phyloP scores from a whole-genome alignment of 2,888 invertebrate genomes.

The Ophonus ardosiacus region DNA sequence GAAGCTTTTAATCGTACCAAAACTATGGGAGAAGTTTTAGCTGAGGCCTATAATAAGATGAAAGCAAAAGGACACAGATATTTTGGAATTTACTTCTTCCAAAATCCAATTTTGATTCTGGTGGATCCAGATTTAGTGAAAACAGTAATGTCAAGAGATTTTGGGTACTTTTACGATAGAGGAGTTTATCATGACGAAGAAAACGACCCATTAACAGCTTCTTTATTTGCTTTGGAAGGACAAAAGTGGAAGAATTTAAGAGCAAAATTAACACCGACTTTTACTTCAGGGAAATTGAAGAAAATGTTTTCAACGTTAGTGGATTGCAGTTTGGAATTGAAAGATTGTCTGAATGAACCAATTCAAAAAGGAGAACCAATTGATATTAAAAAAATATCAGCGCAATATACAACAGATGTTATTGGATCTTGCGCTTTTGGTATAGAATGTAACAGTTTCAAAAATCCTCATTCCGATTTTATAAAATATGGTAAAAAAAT shows the following conservation, averaged over 20 bases:
- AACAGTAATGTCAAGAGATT: conserved; percentile 79
- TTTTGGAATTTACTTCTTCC: conserved; percentile 65
- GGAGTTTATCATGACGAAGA: conserved; percentile 79
- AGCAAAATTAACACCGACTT: no score
- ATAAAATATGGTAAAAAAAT: conserved; percentile 12
- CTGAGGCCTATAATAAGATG: conserved; percentile 47
- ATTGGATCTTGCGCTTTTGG: conserved; percentile 60
- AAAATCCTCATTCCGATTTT: conserved; percentile 50
- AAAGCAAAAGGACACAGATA: conserved; percentile 49
- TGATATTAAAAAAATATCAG: conserved; percentile 38
- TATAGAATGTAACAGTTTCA: conserved; percentile 55
- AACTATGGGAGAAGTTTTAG: conserved; percentile 39
- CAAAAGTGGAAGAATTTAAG: no score
- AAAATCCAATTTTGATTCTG: conserved; percentile 68
- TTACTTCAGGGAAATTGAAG: no score
- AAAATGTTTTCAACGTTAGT: no score
- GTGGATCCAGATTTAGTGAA: conserved; percentile 70
- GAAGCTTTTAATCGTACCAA: not conserved
- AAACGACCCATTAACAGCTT: conserved; percentile 78
- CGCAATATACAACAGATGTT: conserved; percentile 53
- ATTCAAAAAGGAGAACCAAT: conserved; percentile 4
- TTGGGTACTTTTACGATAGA: conserved; percentile 79
- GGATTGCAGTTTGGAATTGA: no score
- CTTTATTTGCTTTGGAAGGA: conserved; percentile 78
- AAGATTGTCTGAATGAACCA: no score